These are phyloP conservation scores for Cottoperca gobio DNA, from an alignment of 2,797 vertebrate species.

Conservation along the genomic window DNA sequence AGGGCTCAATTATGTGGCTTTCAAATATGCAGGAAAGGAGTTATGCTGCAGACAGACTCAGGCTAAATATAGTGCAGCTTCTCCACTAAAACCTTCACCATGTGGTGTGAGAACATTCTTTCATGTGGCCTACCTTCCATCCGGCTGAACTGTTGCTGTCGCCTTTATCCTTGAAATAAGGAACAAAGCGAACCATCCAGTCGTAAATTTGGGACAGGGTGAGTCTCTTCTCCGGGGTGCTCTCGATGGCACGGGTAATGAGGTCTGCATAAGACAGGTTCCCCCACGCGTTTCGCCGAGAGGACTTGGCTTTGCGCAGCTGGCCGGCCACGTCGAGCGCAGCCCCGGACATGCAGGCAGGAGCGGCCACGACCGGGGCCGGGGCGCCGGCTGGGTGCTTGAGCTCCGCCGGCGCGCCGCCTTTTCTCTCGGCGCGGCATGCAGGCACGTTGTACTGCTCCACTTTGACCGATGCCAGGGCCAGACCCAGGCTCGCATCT, in stretches of 20 bases:
- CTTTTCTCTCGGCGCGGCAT: constrained; percentile 82
- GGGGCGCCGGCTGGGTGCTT: constrained; percentile 81
- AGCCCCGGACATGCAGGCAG: constrained; percentile 79
- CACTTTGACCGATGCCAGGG: constrained; percentile 83
- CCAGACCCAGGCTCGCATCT: constrained; percentile 87
- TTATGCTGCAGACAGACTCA: constrained; percentile 52
- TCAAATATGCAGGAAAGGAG: constrained; percentile 60
- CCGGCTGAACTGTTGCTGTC: constrained; percentile 98
- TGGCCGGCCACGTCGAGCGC: constrained; percentile 83
- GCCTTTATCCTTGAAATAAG: constrained; percentile 99
- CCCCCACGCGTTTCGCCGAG: constrained; percentile 96
- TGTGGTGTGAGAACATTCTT: constrained; percentile 49
- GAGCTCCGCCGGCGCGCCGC: constrained; percentile 82
- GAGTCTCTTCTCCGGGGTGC: constrained; percentile 94
- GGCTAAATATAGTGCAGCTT: constrained; percentile 23
- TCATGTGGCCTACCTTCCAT: constrained; percentile 91
- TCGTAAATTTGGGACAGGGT: constrained; percentile 97
- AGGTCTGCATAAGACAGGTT: constrained; percentile 97
- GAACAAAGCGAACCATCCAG: constrained; percentile 98
- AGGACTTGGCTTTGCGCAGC: constrained; percentile 93
- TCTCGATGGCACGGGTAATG: constrained; percentile 96
- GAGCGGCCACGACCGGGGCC: constrained; percentile 73
- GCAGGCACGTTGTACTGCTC: constrained; percentile 82
- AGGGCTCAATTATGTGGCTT: constrained; percentile 72
- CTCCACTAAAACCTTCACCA: constrained; percentile 41